phyloP scores from a whole-genome alignment of 2,888 invertebrate species.

The Cetonia aurata region DNA sequence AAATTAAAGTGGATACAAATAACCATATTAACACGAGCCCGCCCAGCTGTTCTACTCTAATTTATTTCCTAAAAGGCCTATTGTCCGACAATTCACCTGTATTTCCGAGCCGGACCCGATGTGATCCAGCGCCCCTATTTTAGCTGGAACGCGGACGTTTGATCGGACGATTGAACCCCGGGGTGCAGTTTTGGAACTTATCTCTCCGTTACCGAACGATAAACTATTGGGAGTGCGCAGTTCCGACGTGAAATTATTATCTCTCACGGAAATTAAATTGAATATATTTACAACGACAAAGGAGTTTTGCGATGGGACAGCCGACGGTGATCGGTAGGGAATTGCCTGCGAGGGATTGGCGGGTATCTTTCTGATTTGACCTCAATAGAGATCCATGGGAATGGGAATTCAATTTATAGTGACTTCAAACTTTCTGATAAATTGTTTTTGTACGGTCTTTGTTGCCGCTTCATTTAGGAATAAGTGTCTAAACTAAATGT shows the following conservation, averaged over 20 bases:
- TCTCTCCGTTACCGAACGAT: conserved; percentile 41
- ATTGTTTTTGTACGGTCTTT: too few species aligned
- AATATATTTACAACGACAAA: conserved; percentile 22
- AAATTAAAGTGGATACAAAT: conserved; percentile 1
- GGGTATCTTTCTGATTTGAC: background rate
- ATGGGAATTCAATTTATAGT: background rate
- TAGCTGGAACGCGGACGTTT: conserved; percentile 52
- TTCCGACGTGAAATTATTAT: conserved; percentile 38
- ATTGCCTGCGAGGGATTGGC: background rate
- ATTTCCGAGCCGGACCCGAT: background rate
- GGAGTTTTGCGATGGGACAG: background rate
- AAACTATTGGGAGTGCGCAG: conserved; percentile 35
- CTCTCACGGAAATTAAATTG: conserved; percentile 38
- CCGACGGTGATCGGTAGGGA: background rate
- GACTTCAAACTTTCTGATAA: too few species aligned
- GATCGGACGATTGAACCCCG: conserved; percentile 58
- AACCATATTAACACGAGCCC: background rate
- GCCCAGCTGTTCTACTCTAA: conserved; percentile 2
- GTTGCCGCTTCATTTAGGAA: too few species aligned
- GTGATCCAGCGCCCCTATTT: conserved; percentile 18
- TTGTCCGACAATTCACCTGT: conserved; percentile 18
- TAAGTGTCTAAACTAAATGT: too few species aligned
- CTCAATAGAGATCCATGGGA: background rate
- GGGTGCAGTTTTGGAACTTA: conserved; percentile 54
- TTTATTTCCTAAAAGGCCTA: conserved; percentile 31